Conservation (phyloP, 1,140 invertebrate species). For the Pemphigus obesinymphae region DNA sequence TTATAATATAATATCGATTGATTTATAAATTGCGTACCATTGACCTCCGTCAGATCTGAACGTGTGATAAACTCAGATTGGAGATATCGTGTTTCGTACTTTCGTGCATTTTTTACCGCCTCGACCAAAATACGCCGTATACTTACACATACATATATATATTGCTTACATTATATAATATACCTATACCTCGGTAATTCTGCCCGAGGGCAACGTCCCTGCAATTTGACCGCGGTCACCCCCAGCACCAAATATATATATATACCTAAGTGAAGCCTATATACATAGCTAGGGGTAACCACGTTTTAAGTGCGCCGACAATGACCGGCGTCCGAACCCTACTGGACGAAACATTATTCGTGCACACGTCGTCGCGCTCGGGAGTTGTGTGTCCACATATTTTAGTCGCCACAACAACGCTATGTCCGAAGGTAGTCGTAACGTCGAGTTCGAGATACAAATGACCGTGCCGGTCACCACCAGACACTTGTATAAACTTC, state of each 20-base stretch:
- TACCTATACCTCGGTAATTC: neutral
- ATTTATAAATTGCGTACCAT: too few species aligned
- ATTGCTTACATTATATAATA: neutral
- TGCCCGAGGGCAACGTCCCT: neutral
- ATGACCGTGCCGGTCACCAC: constrained; percentile 39
- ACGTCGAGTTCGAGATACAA: constrained; percentile 37
- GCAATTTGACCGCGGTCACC: neutral
- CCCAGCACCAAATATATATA: neutral
- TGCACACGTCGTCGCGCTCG: neutral
- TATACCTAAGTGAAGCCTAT: too few species aligned
- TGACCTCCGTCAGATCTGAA: too few species aligned
- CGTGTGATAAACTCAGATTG: too few species aligned
- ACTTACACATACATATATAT: neutral
- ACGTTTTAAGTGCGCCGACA: neutral
- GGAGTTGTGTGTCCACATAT: neutral
- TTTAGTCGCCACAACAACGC: constrained; percentile 8
- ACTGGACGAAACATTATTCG: neutral
- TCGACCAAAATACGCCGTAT: too few species aligned
- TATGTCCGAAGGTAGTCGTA: constrained; percentile 29
- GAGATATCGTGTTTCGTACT: neutral
- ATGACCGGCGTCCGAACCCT: constrained; percentile 11
- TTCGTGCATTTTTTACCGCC: too few species aligned
- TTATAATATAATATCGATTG: too few species aligned
- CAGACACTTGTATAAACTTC: constrained; percentile 35
- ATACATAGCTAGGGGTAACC: too few species aligned